Evolutionary conservation across 1,140 invertebrate genomes (phyloP), one percentile per base, ranked within the genome.

Genomic region (Pararge aegeria): DNA sequence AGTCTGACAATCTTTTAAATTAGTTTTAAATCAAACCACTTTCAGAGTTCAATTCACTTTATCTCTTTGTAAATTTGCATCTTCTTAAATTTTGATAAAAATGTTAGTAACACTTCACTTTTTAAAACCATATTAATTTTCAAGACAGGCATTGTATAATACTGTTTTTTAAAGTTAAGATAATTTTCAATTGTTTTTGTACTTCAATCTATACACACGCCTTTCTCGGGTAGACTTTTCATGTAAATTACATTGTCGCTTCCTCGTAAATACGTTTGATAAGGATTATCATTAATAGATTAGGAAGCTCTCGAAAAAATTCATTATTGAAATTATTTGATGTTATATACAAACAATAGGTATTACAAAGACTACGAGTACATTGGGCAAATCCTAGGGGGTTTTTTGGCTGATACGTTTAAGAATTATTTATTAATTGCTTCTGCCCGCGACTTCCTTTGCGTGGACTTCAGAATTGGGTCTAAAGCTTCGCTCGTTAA

Each of bases 231-330:
- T n/a, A 18, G 34, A n/a, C 34, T 29, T 49, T 50, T 27, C 16
- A 16, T 48, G 24, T 49, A 48, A 19, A 51, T 21, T 61, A 51
- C 51, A 13, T 40, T 49, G 27, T 61, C 29, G 40, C 30, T 57
- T 46, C 13, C 53, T 48, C 21, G 55, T 61, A 51, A 66, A 61
- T 53, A 55, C 27, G 37, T 21, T 21, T 54, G 64, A 66, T 66
- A 58, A 46, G 38, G 16, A 15, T 55, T 61, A 66, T 66, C 59
- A 46, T 20, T 46, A 19, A 29, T 6, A 56, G 64, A 66, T 66
- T 49, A 66, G 50, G 61, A 53, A 37, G 44, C 21, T 55, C 51
- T 56, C 48, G 49, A 55, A 53, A 55, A 44, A 62, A 30, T 57
- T 64, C 46, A 64, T 64, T 64, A 64, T 50, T 16, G 55, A 20